phyloP scores from a whole-genome alignment of 2,888 invertebrate species.

The Hymenopus coronatus region DNA sequence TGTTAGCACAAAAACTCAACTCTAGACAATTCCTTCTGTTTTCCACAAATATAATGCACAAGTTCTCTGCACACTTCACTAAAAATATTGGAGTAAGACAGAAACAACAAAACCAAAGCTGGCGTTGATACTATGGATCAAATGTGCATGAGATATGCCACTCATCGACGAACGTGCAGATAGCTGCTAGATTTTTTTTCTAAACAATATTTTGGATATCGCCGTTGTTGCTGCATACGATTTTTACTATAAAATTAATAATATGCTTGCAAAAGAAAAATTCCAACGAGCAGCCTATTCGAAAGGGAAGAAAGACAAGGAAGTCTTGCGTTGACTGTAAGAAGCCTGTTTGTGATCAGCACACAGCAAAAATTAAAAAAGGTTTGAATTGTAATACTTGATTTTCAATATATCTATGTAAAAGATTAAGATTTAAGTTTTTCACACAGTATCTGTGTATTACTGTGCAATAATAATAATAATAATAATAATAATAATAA shows the following conservation, averaged over 20 bases:
- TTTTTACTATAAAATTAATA: neutral
- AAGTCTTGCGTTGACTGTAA: conserved; percentile 5
- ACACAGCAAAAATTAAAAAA: conserved; percentile 11
- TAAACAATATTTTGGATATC: conserved; percentile 14
- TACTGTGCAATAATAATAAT: conserved; percentile 12
- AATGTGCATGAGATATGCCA: conserved; percentile 21
- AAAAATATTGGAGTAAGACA: no score
- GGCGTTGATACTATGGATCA: no score
- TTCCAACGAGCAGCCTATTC: conserved; percentile 11
- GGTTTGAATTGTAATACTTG: neutral
- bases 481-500: no score
- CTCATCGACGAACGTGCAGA: conserved; percentile 10
- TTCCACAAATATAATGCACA: no score
- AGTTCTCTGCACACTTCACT: no score
- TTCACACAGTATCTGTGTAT: neutral
- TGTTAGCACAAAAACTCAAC: no score
- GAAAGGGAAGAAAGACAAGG: conserved; percentile 4
- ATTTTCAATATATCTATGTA: conserved; percentile 5
- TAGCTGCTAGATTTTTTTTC: conserved; percentile 3
- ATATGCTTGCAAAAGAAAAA: conserved; percentile 6
- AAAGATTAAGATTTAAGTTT: conserved; percentile 8
- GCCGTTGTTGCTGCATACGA: conserved; percentile 2
- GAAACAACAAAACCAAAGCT: no score
- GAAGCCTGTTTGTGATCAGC: conserved; percentile 7
- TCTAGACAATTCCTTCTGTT: no score